A percentile compares a stretch with the other conserved stretches of the same genome.
These are phyloP conservation scores for Vanacampus margaritifer DNA, from an alignment of 2,113 vertebrate genomes.

Conservation along the genomic window DNA sequence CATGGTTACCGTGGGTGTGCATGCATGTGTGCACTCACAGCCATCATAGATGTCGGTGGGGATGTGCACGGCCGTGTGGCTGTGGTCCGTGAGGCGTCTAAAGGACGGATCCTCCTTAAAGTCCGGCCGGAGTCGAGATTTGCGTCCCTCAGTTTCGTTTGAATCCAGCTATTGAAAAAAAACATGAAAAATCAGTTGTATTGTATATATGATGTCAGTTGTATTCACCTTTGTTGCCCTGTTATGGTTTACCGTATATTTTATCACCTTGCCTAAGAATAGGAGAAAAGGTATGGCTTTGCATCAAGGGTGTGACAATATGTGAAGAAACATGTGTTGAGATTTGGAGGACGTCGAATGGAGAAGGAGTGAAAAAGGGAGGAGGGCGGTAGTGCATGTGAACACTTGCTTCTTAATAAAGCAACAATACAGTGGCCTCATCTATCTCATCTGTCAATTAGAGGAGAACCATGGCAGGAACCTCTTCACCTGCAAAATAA, in stretches of 20 bases:
- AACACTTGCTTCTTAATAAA: conserved; percentile 71
- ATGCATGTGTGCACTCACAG: conserved; percentile 79
- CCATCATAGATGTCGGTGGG: conserved; percentile 98
- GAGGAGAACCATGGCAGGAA: conserved; percentile 56
- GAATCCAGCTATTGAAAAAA: conserved; percentile 76
- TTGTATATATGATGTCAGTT: too few relatives aligned
- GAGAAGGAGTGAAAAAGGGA: conserved; percentile 12
- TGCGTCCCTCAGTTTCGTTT: conserved; percentile 87
- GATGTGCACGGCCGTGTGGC: conserved; percentile 95
- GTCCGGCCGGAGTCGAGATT: conserved; percentile 83
- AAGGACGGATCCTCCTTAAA: conserved; percentile 89
- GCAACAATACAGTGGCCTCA: conserved; percentile 64
- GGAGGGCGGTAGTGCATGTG: conserved; percentile 20
- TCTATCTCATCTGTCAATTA: conserved; percentile 71
- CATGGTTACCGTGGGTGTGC: conserved; percentile 43
- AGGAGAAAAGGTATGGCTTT: not conserved
- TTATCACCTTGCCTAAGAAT: not conserved
- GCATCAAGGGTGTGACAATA: conserved; percentile 44
- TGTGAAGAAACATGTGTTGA: conserved; percentile 35
- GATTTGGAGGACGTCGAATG: conserved; percentile 38
- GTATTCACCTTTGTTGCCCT: not conserved
- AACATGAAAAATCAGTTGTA: not conserved
- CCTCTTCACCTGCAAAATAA: conserved; percentile 65
- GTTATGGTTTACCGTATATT: not conserved
- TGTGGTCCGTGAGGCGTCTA: conserved; percentile 85